These are phyloP conservation scores for Andrena trimmerana DNA, from an alignment of 2,888 invertebrate genomes.

Conservation along the genomic window DNA sequence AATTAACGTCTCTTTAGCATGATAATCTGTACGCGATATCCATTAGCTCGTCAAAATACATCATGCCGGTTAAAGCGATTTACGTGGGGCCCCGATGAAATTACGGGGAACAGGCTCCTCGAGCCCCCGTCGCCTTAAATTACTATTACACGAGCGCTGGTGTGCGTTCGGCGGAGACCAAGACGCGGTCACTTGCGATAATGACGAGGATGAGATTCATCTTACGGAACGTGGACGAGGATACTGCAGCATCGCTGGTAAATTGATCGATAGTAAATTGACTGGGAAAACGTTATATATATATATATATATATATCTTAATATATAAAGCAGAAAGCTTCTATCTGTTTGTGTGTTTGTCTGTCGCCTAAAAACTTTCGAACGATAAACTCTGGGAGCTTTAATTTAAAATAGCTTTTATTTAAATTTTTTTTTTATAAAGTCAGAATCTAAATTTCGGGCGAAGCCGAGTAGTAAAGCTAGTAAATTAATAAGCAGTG, in stretches of 20 bases:
- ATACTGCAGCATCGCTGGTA: background rate
- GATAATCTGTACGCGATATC: constrained; percentile 76
- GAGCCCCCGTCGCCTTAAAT: constrained; percentile 60
- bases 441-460: too few species aligned
- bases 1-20: constrained; percentile 79
- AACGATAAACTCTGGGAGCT: too few species aligned
- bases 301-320: too few species aligned
- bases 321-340: too few species aligned
- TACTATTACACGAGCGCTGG: constrained; percentile 28
- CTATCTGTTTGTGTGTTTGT: too few species aligned
- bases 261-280: constrained; percentile 21
- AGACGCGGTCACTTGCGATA: constrained; percentile 39
- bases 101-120: constrained; percentile 55
- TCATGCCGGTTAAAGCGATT: constrained; percentile 66
- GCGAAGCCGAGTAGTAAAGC: too few species aligned
- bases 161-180: constrained; percentile 4
- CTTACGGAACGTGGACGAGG: background rate
- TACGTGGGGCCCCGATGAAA: constrained; percentile 61
- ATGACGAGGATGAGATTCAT: constrained; percentile 28
- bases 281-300: background rate
- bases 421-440: too few species aligned
- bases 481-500: too few species aligned
- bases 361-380: too few species aligned
- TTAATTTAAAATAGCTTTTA: too few species aligned
- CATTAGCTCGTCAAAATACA: constrained; percentile 77